Evolutionary conservation across 1,140 invertebrate species (phyloP), one percentile per base, ranked within the genome.

Genomic region (Calosoma granatense): DNA sequence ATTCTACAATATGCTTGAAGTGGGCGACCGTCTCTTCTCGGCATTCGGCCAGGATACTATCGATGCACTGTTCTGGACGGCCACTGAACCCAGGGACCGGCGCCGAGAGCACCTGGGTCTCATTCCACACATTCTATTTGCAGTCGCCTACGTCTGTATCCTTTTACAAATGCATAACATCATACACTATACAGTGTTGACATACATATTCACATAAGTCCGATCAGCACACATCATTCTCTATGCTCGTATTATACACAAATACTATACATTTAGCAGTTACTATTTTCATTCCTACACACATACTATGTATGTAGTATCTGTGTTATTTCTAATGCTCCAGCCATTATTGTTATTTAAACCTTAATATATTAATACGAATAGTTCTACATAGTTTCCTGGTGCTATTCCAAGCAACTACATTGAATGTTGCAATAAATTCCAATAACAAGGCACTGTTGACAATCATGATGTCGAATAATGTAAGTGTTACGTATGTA

Each of bases 381-480:
- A 11, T 67, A 90, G 90, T 96, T 71, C 74, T 94, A 43, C 97
- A 99, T 71, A 90, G 92, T 64, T 78, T 94, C 57, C 70, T 98
- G 54, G 91, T 98, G 12, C 78, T 98, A 65, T 87, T 92, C 67
- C 87, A 97, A 87, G 94, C 94, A 17, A 97, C 94, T 20, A 94
- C 93, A 22, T 77, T 99, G 1, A 99, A 98, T 78, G 97, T 99
- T 52, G 97, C 97, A 2, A 96, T 99, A 60, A 99, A 99, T 73
- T 97, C 97, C 0, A 97, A 93, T 67, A 98, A 98, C 70, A 97
- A 98, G 74, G 92, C 93, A 54, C 76, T 99, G 22, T 79, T 99
- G 2, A 98, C 95, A 2, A 97, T 99, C 52, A 97, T 99, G 90
- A 96, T 99, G 85, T 98, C 95, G 0, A 99, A 99, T 72, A 99